Conservation (phyloP, 2,888 invertebrate species). For the Rhamphomyia laevipes region DNA sequence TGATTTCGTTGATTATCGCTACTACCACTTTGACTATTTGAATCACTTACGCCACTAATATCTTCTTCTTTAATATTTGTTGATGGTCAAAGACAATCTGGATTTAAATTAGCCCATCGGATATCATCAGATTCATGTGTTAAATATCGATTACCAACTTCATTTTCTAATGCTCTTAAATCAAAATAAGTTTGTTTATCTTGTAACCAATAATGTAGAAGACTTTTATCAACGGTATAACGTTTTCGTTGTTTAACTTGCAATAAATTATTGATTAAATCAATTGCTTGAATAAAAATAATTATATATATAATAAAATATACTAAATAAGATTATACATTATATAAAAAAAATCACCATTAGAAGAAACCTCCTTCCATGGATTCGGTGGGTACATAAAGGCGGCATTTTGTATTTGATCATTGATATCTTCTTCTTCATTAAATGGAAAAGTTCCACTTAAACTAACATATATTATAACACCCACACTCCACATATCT, state of each 20-base stretch:
- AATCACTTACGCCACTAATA: slow-evolving; percentile 12
- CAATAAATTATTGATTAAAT: slow-evolving; percentile 92
- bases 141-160: slow-evolving; percentile 67
- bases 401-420: slow-evolving; percentile 98
- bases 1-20: slow-evolving; percentile 16
- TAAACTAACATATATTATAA: slow-evolving; percentile 95
- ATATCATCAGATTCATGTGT: slow-evolving; percentile 89
- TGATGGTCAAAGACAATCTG: slow-evolving; percentile 35
- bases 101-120: slow-evolving; percentile 53
- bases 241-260: slow-evolving; percentile 95
- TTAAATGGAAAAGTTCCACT: slow-evolving; percentile 99
- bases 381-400: slow-evolving; percentile 99
- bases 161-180: slow-evolving; percentile 72
- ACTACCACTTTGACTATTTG: not conserved
- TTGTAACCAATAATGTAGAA: slow-evolving; percentile 93
- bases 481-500: slow-evolving; percentile 99
- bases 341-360: slow-evolving; percentile 45
- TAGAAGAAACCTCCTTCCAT: slow-evolving; percentile 91
- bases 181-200: slow-evolving; percentile 94
- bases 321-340: no score
- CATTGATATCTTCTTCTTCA: slow-evolving; percentile 99
- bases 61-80: slow-evolving; percentile 34
- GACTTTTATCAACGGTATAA: slow-evolving; percentile 91
- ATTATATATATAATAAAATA: not conserved
- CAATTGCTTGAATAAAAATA: slow-evolving; percentile 74